Base-by-base conservation (phyloP, 2,113 vertebrate genomes). In the Apus apus region DNA sequence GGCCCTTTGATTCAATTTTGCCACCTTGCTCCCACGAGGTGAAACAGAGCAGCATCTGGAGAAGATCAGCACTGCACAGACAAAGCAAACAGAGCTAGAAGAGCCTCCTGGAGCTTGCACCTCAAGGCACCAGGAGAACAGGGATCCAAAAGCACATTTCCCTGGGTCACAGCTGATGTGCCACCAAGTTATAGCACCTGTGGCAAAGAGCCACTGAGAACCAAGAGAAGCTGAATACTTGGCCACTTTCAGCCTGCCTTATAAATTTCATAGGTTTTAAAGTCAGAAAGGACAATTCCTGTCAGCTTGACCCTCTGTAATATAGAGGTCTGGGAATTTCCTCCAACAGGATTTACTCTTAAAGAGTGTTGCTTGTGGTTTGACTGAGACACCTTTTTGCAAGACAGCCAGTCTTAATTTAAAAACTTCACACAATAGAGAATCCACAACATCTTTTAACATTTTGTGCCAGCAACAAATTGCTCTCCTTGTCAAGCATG, bases 321-420 rank as follows among this genome's bases (percentile, higher is more conserved):
- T 66, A 22, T 2, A 76, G 25, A 87, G 67, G 82, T 77, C 82
- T 93, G 92, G 62, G 83, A 95, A 93, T 76, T 96, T 95, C 92
- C 94, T 95, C 54, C 51, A 65, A 38, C 0, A 0, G 32, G 82
- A 36, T 14, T 72, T 94, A 34, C 13, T 54, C 15, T 79, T 79
- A 46, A 53, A 46, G 25, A 54, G 13, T 26, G 48, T 1, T 1
- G 15, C 18, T 80, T 77, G 30, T 2, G 1, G 3, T 32, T 89
- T 66, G 57, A 68, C 38, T 78, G 53, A 53, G 38, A 82, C 26
- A 82, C 17, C 8, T 76, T 77, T 73, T 56, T 53, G 40, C 45
- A 75, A 93, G 84, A 71, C 9, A 66, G 29, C 4, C 58, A 90
- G 53, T n/a, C 32, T 79, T 53, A 65, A 93, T 85, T 75, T 48